Evolutionary conservation across 2,888 invertebrate genomes (phyloP).

Genomic region (Druceiella hillmani): DNA sequence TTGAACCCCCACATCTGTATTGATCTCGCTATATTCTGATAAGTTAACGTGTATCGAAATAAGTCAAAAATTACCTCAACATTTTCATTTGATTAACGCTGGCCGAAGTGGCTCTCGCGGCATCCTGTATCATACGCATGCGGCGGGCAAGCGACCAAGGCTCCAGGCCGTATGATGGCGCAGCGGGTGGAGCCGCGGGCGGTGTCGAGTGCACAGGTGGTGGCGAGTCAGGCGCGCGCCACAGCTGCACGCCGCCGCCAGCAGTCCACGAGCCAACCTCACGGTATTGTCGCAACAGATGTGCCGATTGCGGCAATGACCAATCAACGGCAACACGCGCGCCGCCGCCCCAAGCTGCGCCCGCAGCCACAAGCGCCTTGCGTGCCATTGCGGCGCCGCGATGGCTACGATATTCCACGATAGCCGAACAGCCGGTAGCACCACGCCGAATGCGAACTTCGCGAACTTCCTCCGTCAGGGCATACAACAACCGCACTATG

Average conservation of each 20-base stretch:
- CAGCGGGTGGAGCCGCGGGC: slow-evolving; percentile 6
- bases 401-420: slow-evolving; percentile 65
- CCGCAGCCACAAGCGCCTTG: slow-evolving; percentile 47
- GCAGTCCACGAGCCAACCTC: slow-evolving; percentile 45
- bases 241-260: slow-evolving; percentile 41
- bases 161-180: slow-evolving; percentile 42
- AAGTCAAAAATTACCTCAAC: too few relatives aligned
- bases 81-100: too few relatives aligned
- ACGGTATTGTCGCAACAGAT: slow-evolving; percentile 41
- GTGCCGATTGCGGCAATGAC: slow-evolving; percentile 47
- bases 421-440: slow-evolving; percentile 53
- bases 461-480: slow-evolving; percentile 45
- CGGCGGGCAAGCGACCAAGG: slow-evolving; percentile 46
- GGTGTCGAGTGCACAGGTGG: too few relatives aligned
- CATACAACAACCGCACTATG: slow-evolving; percentile 52
- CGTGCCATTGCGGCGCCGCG: slow-evolving; percentile 56
- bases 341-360: slow-evolving; percentile 45
- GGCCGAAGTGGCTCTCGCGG: slow-evolving; percentile 39
- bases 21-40: too few relatives aligned
- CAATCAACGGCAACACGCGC: slow-evolving; percentile 45
- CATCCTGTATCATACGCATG: slow-evolving; percentile 45
- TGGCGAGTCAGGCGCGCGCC: slow-evolving; percentile 32
- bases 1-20: too few relatives aligned
- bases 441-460: slow-evolving; percentile 45
- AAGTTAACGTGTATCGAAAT: too few relatives aligned